These are phyloP conservation scores for Zaprionus davidi DNA, from an alignment of 1,140 invertebrate species.

Conservation along the genomic window DNA sequence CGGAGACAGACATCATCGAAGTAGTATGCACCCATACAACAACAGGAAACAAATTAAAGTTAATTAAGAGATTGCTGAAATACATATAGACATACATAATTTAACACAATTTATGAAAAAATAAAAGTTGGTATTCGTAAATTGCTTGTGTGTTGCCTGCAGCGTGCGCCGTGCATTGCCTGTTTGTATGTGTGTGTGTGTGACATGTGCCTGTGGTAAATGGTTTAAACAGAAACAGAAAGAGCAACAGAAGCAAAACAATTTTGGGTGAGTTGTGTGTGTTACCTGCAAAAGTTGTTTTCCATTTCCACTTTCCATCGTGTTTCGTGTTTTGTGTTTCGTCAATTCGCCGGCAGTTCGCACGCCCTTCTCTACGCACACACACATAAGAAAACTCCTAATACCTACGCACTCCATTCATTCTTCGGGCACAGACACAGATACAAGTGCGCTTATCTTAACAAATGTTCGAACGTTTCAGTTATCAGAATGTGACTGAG, in stretches of 20 bases:
- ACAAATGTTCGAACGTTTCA: conserved; percentile 39
- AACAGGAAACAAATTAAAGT: conserved; percentile 49
- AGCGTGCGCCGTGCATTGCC: conserved; percentile 21
- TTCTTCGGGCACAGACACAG: conserved; percentile 26
- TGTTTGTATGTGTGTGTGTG: conserved; percentile 25
- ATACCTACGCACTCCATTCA: conserved; percentile 43
- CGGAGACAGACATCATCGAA: conserved; percentile 27
- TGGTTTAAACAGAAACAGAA: conserved; percentile 33
- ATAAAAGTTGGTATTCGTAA: conserved; percentile 41
- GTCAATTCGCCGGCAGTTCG: conserved; percentile 41
- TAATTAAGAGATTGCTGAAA: conserved; percentile 51
- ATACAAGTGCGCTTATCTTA: conserved; percentile 43
- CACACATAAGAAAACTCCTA: conserved; percentile 12
- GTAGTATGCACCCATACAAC: conserved; percentile 54
- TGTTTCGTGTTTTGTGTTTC: conserved; percentile 24
- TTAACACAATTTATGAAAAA: conserved; percentile 56
- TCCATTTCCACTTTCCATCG: conserved; percentile 22
- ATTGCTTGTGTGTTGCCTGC: conserved; percentile 28
- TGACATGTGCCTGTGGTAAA: conserved; percentile 51
- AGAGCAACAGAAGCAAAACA: conserved; percentile 38
- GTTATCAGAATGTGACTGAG: conserved; percentile 40
- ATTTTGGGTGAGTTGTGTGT: conserved; percentile 38
- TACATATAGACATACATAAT: conserved; percentile 33
- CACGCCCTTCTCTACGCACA: conserved; percentile 38
- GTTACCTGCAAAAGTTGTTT: conserved; percentile 46